Base-by-base conservation (phyloP, 2,888 invertebrate species). In the Gryllus longicercus region DNA sequence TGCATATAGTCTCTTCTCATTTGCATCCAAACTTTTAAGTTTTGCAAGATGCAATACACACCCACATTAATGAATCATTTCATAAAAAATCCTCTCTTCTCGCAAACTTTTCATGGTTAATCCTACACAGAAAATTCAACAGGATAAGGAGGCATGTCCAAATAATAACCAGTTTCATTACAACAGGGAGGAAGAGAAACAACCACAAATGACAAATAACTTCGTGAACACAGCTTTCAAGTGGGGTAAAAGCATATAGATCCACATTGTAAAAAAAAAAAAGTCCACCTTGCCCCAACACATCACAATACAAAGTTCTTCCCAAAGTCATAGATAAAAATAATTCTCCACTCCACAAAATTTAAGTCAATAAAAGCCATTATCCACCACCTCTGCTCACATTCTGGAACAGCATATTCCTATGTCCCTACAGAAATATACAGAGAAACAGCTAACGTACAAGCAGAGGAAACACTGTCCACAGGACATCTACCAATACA, bases 391-490 rank as follows among this genome's bases (percentile, higher is more conserved):
- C 63, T 5, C 63, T 18, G 63, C 63, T 63, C n/a, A 38, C 38
- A 38, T 38, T 38, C 16, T 63, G n/a, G n/a, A 63, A 18, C 16
- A n/a, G 14, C 63, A 63, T 63, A 63, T 63, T 63, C 63, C 63
- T 63, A 63, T 63, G 14, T n/a, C 14, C 63, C 63, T 63, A 63
- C 63, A 63, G n/a, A 63, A 63, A 18, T 38, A 38, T 63, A 63
- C 63, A 63, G 63, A 63, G 63, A 63, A 63, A 63, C 63, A 63
- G 14, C n/a, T n/a, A 63, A 63, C 38, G n/a, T 63, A 63, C 63
- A 63, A 63, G 63, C 63, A 63, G 63, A 63, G 63, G 63, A 63
- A 63, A 63, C 63, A 63, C 14, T n/a, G n/a, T 63, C 63, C 63
- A 38, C 38, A 63, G 63, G n/a, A 63, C n/a, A 63, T 63, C n/a